phyloP scores from a whole-genome alignment of 2,888 invertebrate species.

The Dicycla oo region DNA sequence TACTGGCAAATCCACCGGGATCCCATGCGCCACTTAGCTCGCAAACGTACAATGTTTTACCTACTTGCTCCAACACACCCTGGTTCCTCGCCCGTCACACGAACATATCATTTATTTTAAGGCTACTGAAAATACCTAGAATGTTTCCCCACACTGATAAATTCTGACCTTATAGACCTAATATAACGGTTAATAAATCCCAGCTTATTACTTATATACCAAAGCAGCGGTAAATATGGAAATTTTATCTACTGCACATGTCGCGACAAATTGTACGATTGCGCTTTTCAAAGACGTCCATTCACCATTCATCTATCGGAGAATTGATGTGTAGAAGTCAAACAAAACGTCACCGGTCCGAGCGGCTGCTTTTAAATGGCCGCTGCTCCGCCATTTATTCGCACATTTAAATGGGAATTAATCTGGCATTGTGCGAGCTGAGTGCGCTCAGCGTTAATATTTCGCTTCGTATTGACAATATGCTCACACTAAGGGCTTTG shows the following conservation, averaged over 20 bases:
- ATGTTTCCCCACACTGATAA: constrained; percentile 33
- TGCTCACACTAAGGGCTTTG: constrained; percentile 83
- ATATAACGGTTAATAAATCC: constrained; percentile 49
- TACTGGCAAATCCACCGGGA: constrained; percentile 88
- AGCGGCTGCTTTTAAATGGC: constrained; percentile 69
- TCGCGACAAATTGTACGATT: constrained; percentile 73
- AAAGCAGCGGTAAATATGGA: constrained; percentile 49
- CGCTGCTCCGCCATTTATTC: constrained; percentile 79
- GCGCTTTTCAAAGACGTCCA: constrained; percentile 67
- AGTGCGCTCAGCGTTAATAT: constrained; percentile 82
- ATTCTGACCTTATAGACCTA: constrained; percentile 32
- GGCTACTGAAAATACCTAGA: constrained; percentile 37
- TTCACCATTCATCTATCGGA: constrained; percentile 65
- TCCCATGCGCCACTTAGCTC: constrained; percentile 87
- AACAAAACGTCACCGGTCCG: constrained; percentile 73
- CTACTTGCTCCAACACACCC: constrained; percentile 64
- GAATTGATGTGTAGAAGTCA: constrained; percentile 65
- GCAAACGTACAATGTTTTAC: constrained; percentile 79
- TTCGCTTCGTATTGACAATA: constrained; percentile 87
- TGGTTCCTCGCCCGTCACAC: constrained; percentile 54
- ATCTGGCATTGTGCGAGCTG: constrained; percentile 82
- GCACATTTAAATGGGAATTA: constrained; percentile 87
- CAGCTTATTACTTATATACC: constrained; percentile 33
- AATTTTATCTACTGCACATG: constrained; percentile 65
- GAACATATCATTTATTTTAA: constrained; percentile 48